Evolutionary conservation across 2,888 invertebrate species (phyloP).

Genomic region (Leptothorax acervorum): DNA sequence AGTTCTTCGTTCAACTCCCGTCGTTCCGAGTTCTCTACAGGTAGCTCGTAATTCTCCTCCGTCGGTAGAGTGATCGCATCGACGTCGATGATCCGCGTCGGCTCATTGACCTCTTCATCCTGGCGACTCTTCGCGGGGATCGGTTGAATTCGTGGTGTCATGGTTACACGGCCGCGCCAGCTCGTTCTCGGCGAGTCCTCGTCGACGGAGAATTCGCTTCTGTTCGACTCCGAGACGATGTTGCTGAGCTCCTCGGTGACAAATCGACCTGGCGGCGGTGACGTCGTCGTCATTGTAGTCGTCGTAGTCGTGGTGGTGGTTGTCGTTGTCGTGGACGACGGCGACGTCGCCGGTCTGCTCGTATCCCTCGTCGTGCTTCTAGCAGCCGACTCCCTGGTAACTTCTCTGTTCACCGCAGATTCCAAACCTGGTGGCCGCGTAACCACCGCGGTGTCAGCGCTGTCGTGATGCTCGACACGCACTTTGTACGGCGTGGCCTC

Average conservation of each 20-base stretch:
- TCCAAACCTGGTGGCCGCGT: constrained; percentile 70
- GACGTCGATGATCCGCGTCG: constrained; percentile 45
- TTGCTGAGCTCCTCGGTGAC: constrained; percentile 85
- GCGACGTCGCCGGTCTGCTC: constrained; percentile 44
- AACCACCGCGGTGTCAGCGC: constrained; percentile 69
- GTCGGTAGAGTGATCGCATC: constrained; percentile 77
- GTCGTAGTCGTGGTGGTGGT: constrained; percentile 68
- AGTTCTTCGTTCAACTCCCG: constrained; percentile 81
- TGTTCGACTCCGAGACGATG: constrained; percentile 87
- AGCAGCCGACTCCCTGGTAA: constrained; percentile 57
- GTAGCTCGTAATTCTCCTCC: constrained; percentile 80
- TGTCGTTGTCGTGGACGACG: constrained; percentile 56
- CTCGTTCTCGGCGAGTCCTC: constrained; percentile 87
- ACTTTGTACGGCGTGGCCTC: constrained; percentile 87
- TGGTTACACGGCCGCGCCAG: constrained; percentile 76
- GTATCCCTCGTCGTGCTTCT: constrained; percentile 64
- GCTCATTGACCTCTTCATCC: constrained; percentile 8
- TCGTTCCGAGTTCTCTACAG: constrained; percentile 77
- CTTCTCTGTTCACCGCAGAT: constrained; percentile 39
- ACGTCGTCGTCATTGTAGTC: constrained; percentile 67
- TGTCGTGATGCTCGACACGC: constrained; percentile 82
- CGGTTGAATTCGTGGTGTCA: constrained; percentile 73
- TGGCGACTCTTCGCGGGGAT: neutral
- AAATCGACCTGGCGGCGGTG: constrained; percentile 76
- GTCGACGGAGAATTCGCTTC: constrained; percentile 88